phyloP scores from a whole-genome alignment of 1,140 invertebrate genomes.

The Dryas iulia region DNA sequence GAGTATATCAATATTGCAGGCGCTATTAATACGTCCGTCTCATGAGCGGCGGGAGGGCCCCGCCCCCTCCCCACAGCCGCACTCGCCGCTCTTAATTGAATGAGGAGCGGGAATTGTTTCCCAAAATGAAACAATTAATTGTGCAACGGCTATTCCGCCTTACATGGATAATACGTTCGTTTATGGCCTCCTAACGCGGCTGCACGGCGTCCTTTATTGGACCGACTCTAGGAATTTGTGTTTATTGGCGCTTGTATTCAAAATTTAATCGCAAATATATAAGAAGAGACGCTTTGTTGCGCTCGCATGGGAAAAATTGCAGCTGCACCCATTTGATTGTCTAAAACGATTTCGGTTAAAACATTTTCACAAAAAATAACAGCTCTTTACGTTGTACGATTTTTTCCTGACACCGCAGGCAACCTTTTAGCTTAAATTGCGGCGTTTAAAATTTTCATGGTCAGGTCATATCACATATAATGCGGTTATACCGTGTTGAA shows the following conservation, averaged over 20 bases:
- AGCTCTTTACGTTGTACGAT: slow-evolving; percentile 39
- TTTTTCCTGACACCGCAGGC: slow-evolving; percentile 31
- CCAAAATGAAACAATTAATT: slow-evolving; percentile 81
- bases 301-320: slow-evolving; percentile 52
- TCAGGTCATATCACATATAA: slow-evolving; percentile 73
- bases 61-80: slow-evolving; percentile 48
- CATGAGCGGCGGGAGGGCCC: slow-evolving; percentile 60
- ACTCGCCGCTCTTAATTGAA: slow-evolving; percentile 79
- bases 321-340: slow-evolving; percentile 48
- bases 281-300: slow-evolving; percentile 70
- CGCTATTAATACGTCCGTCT: slow-evolving; percentile 79
- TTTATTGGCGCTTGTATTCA: slow-evolving; percentile 76
- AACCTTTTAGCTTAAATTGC: slow-evolving; percentile 63
- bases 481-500: slow-evolving; percentile 63
- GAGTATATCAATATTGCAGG: slow-evolving; percentile 80
- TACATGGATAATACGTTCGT: slow-evolving; percentile 80
- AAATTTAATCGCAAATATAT: slow-evolving; percentile 79
- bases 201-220: slow-evolving; percentile 78
- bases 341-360: slow-evolving; percentile 55
- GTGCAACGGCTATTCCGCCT: slow-evolving; percentile 80
- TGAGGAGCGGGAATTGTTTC: slow-evolving; percentile 80
- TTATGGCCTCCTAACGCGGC: slow-evolving; percentile 79
- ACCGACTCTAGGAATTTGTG: slow-evolving; percentile 79
- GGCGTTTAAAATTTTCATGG: slow-evolving; percentile 77
- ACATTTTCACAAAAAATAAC: slow-evolving; percentile 38